phyloP scores from a whole-genome alignment of 2,888 invertebrate genomes.

The Tortrix viridana region DNA sequence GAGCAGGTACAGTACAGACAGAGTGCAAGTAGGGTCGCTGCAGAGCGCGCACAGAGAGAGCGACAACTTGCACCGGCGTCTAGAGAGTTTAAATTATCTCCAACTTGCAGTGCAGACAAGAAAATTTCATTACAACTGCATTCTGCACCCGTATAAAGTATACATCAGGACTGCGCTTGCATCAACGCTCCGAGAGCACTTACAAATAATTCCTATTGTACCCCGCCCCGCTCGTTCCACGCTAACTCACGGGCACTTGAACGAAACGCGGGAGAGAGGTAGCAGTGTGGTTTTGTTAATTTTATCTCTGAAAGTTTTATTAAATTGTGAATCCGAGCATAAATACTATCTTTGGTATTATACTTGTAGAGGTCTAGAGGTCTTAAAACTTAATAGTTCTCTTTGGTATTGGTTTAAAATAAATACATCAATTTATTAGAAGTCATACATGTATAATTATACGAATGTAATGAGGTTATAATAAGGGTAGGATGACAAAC shows the following conservation, averaged over 20 bases:
- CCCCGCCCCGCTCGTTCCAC: neutral
- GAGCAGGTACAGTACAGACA: too few relatives aligned
- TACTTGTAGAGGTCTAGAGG: too few relatives aligned
- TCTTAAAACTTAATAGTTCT: too few relatives aligned
- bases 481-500: too few relatives aligned
- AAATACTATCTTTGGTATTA: too few relatives aligned
- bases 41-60: conserved; percentile 46
- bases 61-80: conserved; percentile 54
- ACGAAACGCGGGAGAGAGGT: neutral
- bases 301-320: neutral
- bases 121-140: conserved; percentile 59
- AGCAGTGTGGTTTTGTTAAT: conserved; percentile 1
- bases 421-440: too few relatives aligned
- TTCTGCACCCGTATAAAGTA: conserved; percentile 47
- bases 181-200: conserved; percentile 23
- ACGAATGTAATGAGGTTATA: too few relatives aligned
- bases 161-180: conserved; percentile 38
- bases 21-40: conserved; percentile 41
- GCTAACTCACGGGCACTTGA: conserved; percentile 5
- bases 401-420: too few relatives aligned
- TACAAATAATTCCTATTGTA: conserved; percentile 14
- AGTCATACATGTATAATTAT: too few relatives aligned
- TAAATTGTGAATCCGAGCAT: neutral
- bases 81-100: conserved; percentile 61
- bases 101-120: conserved; percentile 52